These are phyloP conservation scores for Epizoanthus ramosus DNA, from an alignment of 92 coral and sea anemone species.

Conservation along the genomic window DNA sequence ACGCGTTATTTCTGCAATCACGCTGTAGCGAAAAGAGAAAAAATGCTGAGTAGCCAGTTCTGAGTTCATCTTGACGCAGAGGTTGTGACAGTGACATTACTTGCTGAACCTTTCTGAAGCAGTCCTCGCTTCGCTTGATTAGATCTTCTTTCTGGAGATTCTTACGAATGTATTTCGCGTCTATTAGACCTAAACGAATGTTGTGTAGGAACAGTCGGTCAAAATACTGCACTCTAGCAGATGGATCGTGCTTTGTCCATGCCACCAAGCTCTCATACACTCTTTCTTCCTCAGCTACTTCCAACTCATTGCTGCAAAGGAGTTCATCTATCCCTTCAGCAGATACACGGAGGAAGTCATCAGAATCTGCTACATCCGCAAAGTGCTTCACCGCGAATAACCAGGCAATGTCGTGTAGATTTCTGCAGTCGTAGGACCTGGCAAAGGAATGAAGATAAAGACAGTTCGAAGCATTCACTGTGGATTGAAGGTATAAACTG, in stretches of 20 bases:
- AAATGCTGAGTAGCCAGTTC: constrained; percentile 27
- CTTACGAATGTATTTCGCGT: constrained; percentile 24
- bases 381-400: constrained; percentile 25
- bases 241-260: constrained; percentile 33
- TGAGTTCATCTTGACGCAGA: constrained; percentile 4
- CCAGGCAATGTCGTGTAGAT: constrained; percentile 22
- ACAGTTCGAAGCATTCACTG: constrained; percentile 15
- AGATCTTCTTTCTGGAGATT: constrained; percentile 20
- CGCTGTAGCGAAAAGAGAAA: constrained; percentile 32
- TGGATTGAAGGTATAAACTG: constrained; percentile 22
- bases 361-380: constrained; percentile 12
- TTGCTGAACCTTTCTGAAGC: constrained; percentile 16
- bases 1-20: constrained; percentile 34
- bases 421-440: constrained; percentile 8
- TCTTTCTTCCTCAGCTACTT: constrained; percentile 12
- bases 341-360: constrained; percentile 4
- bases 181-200: constrained; percentile 25
- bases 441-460: constrained; percentile 37
- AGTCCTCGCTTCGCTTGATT: constrained; percentile 1
- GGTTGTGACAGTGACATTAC: neutral
- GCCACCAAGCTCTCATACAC: constrained; percentile 25
- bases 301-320: neutral
- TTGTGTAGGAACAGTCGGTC: constrained; percentile 1
- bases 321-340: constrained; percentile 8
- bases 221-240: constrained; percentile 3